Evolutionary conservation across 2,113 vertebrate species (phyloP).

Genomic region (Etia nguti): DNA sequence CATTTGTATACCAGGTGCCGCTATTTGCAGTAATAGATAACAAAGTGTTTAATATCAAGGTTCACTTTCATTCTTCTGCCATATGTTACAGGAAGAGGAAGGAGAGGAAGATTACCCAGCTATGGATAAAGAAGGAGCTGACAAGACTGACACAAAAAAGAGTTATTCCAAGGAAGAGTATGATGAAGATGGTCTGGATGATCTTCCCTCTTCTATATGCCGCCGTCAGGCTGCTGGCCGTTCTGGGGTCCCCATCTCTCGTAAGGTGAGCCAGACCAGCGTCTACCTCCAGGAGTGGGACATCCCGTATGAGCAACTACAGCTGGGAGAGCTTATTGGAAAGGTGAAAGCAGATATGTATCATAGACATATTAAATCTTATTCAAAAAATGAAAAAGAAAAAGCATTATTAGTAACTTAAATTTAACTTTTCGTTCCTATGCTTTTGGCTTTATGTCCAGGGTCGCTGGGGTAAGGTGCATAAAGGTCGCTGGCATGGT

Average conservation of each 20-base stretch:
- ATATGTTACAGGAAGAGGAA: neutral
- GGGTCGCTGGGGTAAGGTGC: conserved; percentile 93
- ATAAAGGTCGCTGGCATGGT: conserved; percentile 91
- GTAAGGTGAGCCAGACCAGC: conserved; percentile 91
- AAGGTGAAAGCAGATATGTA: conserved; percentile 55
- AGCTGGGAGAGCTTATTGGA: conserved; percentile 90
- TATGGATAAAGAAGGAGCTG: conserved; percentile 68
- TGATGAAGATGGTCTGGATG: conserved; percentile 86
- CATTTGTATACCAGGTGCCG: neutral
- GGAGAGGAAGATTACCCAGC: conserved; percentile 29
- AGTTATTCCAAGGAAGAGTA: conserved; percentile 60
- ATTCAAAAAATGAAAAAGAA: neutral
- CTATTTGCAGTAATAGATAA: neutral
- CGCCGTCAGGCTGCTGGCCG: conserved; percentile 41
- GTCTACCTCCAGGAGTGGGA: conserved; percentile 98
- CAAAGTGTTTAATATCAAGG: neutral
- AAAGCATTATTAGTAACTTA: neutral
- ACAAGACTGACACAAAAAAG: conserved; percentile 22
- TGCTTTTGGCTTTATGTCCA: neutral
- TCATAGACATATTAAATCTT: fast-evolving
- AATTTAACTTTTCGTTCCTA: neutral
- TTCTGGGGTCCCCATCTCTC: conserved; percentile 81
- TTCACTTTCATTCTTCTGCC: neutral
- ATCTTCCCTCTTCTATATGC: conserved; percentile 72
- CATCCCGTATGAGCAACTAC: conserved; percentile 93